phyloP scores from a whole-genome alignment of 35 echinoderm and acorn worm genomes.

The Anneissia japonica region DNA sequence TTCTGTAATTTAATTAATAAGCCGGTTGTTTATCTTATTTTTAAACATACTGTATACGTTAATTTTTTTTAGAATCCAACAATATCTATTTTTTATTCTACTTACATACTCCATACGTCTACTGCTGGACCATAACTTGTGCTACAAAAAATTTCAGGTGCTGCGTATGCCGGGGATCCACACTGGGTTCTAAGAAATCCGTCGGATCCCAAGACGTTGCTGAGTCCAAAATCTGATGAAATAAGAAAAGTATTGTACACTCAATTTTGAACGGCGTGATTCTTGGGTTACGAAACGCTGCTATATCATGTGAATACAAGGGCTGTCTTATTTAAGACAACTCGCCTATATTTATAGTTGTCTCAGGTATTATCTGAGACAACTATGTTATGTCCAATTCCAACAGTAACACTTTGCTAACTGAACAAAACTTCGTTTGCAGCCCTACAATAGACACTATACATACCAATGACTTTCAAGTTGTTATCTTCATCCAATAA shows the following conservation, averaged over 20 bases:
- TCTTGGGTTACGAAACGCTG: too few relatives aligned
- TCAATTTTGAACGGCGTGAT: too few relatives aligned
- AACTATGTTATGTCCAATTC: too few relatives aligned
- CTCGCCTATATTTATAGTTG: too few relatives aligned
- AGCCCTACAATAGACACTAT: background rate
- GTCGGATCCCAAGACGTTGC: conserved; percentile 78
- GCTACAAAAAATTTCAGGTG: conserved; percentile 90
- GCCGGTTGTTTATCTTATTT: too few relatives aligned
- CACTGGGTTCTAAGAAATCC: conserved; percentile 79
- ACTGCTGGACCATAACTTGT: conserved; percentile 75
- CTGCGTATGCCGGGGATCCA: conserved; percentile 85
- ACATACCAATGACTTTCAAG: conserved; percentile 89
- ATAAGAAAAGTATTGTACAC: background rate
- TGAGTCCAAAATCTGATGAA: conserved; percentile 76
- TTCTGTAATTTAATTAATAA: too few relatives aligned
- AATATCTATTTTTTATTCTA: too few relatives aligned
- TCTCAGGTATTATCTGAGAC: too few relatives aligned
- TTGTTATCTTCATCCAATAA: conserved; percentile 66
- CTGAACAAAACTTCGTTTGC: background rate
- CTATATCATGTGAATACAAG: too few relatives aligned
- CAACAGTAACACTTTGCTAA: background rate
- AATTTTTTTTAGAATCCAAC: too few relatives aligned
- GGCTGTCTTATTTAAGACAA: too few relatives aligned
- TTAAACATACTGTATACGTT: too few relatives aligned
- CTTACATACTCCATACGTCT: conserved; percentile 95